Conservation (phyloP, 2,888 invertebrate genomes). For the Drosophila basisetae region DNA sequence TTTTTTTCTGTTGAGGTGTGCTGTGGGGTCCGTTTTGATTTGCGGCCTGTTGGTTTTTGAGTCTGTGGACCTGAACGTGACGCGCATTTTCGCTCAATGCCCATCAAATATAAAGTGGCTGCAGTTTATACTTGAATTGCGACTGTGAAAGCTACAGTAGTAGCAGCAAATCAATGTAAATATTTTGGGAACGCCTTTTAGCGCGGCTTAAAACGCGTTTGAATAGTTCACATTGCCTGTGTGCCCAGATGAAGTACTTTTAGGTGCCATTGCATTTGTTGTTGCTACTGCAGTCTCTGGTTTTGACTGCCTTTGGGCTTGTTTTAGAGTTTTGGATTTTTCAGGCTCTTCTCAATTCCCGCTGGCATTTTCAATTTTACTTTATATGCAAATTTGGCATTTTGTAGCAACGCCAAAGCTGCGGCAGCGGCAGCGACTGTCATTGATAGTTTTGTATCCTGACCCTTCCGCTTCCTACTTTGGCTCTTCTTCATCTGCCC, state of each 20-base stretch:
- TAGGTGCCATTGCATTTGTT: constrained; percentile 34
- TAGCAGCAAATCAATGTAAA: constrained; percentile 72
- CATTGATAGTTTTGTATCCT: constrained; percentile 64
- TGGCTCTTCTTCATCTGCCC: not conserved
- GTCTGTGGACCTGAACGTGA: constrained; percentile 66
- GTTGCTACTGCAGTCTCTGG: constrained; percentile 36
- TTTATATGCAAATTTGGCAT: constrained; percentile 80
- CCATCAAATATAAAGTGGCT: constrained; percentile 77
- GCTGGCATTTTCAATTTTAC: constrained; percentile 80
- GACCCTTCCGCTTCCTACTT: constrained; percentile 21
- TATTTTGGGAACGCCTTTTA: constrained; percentile 68
- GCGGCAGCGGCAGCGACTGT: constrained; percentile 43
- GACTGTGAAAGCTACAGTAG: constrained; percentile 29
- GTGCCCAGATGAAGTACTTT: constrained; percentile 43
- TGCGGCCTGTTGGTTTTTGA: constrained; percentile 73
- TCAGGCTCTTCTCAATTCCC: constrained; percentile 50
- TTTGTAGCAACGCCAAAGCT: constrained; percentile 61
- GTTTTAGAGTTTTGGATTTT: constrained; percentile 53
- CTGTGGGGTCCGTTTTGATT: constrained; percentile 63
- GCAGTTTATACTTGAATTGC: constrained; percentile 75
- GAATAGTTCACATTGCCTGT: constrained; percentile 30
- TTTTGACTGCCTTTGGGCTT: constrained; percentile 36
- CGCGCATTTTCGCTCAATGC: constrained; percentile 71
- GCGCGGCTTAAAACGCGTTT: constrained; percentile 43
- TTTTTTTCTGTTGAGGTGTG: constrained; percentile 12